phyloP scores from a whole-genome alignment of 2,797 vertebrate genomes.

The Lemur catta region DNA sequence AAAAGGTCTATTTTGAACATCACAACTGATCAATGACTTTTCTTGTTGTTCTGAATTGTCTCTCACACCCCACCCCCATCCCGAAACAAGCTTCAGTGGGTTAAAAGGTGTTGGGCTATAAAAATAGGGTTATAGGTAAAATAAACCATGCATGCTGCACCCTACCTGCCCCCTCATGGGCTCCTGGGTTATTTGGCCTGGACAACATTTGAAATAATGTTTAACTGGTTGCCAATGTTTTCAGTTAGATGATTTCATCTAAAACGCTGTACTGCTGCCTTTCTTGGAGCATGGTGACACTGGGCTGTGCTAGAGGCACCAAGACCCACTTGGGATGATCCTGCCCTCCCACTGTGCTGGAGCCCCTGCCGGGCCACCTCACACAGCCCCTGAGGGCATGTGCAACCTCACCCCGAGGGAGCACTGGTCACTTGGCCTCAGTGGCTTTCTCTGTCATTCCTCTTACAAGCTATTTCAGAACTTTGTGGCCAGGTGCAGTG shows the following conservation, averaged over 20 bases:
- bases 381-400: background rate
- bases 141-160: fast-evolving
- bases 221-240: background rate
- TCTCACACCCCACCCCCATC: background rate
- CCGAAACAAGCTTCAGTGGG: background rate
- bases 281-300: background rate
- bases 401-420: too few relatives aligned
- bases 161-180: background rate
- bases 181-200: background rate
- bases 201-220: background rate
- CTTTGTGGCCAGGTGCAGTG: background rate
- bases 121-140: background rate
- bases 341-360: background rate
- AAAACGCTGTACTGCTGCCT: background rate
- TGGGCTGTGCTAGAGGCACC: background rate
- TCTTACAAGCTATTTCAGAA: background rate
- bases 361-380: background rate
- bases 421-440: background rate
- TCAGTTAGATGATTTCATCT: background rate
- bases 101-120: background rate
- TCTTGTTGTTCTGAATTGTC: background rate
- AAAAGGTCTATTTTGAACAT: background rate
- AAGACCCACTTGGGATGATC: background rate
- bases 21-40: background rate
- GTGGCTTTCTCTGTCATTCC: background rate